phyloP scores from a whole-genome alignment of 2,113 vertebrate species.

The Nestor notabilis region DNA sequence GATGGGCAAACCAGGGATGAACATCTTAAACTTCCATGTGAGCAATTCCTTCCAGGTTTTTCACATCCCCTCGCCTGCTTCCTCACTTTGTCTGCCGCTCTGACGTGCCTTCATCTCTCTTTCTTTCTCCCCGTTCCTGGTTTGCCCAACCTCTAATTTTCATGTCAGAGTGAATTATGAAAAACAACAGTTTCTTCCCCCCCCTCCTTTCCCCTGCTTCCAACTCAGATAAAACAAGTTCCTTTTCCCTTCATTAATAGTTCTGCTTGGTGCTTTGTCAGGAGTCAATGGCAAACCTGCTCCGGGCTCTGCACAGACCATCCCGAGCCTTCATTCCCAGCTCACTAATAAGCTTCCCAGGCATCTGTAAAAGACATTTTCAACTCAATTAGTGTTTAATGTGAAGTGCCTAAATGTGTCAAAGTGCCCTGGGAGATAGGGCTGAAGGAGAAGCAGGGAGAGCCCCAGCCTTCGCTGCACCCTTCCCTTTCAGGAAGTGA shows the following conservation, averaged over 20 bases:
- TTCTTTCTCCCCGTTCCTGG: not conserved
- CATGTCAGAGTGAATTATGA: not conserved
- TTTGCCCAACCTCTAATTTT: slow-evolving; percentile 10
- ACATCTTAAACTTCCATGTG: not conserved
- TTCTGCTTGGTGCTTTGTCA: not conserved
- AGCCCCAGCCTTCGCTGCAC: not conserved
- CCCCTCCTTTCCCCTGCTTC: not conserved
- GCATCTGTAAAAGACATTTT: not conserved
- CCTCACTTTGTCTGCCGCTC: not conserved
- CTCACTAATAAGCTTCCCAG: not conserved
- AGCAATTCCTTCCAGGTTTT: not conserved
- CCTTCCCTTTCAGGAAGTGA: not conserved
- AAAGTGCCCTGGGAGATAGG: not conserved
- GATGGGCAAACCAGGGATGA: not conserved
- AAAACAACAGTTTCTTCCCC: not conserved
- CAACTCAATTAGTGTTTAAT: not conserved
- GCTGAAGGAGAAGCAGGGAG: not conserved
- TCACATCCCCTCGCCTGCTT: not conserved
- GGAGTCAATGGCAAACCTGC: not conserved
- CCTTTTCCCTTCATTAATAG: not conserved
- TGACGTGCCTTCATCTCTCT: not conserved
- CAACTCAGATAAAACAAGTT: not conserved
- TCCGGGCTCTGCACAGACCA: not conserved
- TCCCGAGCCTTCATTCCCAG: not conserved
- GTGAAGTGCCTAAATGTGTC: not conserved